These are phyloP conservation scores for Pterocles burchelli DNA, from an alignment of 2,113 vertebrate genomes.

Conservation along the genomic window DNA sequence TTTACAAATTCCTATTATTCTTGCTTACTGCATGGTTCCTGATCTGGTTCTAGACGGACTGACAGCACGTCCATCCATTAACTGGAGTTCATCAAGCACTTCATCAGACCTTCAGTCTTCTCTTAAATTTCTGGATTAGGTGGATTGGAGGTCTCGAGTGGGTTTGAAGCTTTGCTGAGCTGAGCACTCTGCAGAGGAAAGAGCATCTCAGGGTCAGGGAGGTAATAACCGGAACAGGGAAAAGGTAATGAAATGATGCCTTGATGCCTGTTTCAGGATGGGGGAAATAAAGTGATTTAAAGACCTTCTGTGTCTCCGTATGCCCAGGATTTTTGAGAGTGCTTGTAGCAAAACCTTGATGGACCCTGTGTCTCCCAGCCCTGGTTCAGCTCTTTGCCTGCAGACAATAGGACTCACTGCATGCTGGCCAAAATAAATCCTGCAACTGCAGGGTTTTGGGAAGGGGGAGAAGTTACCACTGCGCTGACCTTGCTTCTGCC, in stretches of 20 bases:
- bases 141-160: background rate
- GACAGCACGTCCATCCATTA: background rate
- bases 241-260: background rate
- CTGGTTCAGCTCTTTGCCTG: background rate
- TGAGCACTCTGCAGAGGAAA: background rate
- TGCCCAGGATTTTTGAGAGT: accelerated
- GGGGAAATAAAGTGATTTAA: background rate
- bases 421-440: background rate
- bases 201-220: background rate
- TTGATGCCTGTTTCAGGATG: background rate
- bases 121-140: background rate
- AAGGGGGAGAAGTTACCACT: background rate
- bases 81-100: background rate
- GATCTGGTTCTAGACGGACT: background rate
- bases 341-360: accelerated
- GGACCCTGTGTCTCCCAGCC: background rate
- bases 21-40: background rate
- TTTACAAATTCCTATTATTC: background rate
- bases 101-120: background rate
- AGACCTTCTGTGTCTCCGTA: background rate
- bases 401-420: accelerated
- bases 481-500: background rate
- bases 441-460: background rate
- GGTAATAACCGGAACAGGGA: background rate
- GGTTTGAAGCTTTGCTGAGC: background rate